Percentiles rank a stretch among this genome's conserved stretches.
phyloP scores from a whole-genome alignment of 2,888 invertebrate species.

The Netelia virgata region DNA sequence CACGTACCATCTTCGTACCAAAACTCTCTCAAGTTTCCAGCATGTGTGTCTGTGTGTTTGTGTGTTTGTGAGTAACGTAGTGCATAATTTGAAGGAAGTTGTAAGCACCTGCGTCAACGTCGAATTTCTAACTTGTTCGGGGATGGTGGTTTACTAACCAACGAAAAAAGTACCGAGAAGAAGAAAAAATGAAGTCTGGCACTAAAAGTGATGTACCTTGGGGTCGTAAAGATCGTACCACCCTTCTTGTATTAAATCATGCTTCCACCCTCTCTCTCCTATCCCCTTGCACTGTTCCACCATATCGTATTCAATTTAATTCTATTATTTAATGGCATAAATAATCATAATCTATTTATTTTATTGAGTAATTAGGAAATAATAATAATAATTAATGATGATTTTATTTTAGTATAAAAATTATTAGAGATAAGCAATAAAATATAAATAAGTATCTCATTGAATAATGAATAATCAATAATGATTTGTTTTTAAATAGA shows the following conservation, averaged over 20 bases:
- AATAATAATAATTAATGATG: too few relatives aligned
- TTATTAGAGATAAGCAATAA: too few relatives aligned
- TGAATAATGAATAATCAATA: too few relatives aligned
- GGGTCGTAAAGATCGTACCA: constrained; percentile 49
- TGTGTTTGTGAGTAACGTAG: neutral
- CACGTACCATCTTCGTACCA: neutral
- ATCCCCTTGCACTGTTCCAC: too few relatives aligned
- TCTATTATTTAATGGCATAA: too few relatives aligned
- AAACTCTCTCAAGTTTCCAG: neutral
- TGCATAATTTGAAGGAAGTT: constrained; percentile 15
- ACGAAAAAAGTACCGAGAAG: neutral
- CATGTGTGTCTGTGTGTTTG: neutral
- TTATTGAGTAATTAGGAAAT: too few relatives aligned
- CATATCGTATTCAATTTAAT: too few relatives aligned
- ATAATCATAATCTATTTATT: too few relatives aligned
- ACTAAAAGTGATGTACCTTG: constrained; percentile 34
- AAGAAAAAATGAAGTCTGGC: constrained; percentile 24
- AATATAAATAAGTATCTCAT: too few relatives aligned
- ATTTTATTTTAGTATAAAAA: too few relatives aligned
- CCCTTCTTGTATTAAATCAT: constrained; percentile 50
- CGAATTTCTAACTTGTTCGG: constrained; percentile 40
- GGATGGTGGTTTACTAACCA: neutral
- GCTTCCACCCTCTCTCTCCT: constrained; percentile 1
- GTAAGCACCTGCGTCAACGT: constrained; percentile 57
- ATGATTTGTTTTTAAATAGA: too few relatives aligned